phyloP scores from a whole-genome alignment of 1,140 invertebrate genomes.

The Hypothenemus hampei region DNA sequence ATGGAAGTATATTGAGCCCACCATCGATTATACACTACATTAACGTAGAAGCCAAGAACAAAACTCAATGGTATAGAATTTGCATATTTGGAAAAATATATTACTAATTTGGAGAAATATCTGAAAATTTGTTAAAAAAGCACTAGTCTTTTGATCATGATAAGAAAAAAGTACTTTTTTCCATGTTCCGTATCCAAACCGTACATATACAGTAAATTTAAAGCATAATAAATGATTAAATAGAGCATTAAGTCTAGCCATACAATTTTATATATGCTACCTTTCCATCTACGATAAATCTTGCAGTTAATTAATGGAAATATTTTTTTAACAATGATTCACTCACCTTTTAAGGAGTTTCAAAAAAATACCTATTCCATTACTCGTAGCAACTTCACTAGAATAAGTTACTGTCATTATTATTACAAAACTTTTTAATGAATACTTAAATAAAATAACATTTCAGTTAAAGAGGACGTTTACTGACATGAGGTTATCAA shows the following conservation, averaged over 20 bases:
- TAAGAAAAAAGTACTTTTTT: slow-evolving; percentile 51
- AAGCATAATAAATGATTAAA: slow-evolving; percentile 55
- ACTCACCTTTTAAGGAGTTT: slow-evolving; percentile 28
- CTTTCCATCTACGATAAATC: slow-evolving; percentile 56
- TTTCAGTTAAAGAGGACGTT: too few relatives aligned
- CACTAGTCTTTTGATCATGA: slow-evolving; percentile 40
- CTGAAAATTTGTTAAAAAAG: slow-evolving; percentile 43
- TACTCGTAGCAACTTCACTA: slow-evolving; percentile 29
- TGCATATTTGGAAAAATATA: slow-evolving; percentile 63
- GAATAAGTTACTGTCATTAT: slow-evolving; percentile 32
- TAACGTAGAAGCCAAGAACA: slow-evolving; percentile 72
- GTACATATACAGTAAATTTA: slow-evolving; percentile 58
- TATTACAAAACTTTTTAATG: not conserved
- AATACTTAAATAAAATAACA: not conserved
- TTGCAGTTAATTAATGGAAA: not conserved
- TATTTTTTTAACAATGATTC: not conserved
- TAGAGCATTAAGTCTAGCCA: slow-evolving; percentile 63
- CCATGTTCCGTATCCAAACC: slow-evolving; percentile 44
- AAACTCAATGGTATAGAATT: slow-evolving; percentile 66
- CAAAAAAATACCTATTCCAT: slow-evolving; percentile 24
- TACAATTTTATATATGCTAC: slow-evolving; percentile 68
- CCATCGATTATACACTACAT: slow-evolving; percentile 88
- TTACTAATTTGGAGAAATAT: slow-evolving; percentile 58
- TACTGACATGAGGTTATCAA: too few relatives aligned
- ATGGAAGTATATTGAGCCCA: slow-evolving; percentile 81